phyloP scores from a whole-genome alignment of 2,888 invertebrate genomes.

The Drosophila flavopinicola region DNA sequence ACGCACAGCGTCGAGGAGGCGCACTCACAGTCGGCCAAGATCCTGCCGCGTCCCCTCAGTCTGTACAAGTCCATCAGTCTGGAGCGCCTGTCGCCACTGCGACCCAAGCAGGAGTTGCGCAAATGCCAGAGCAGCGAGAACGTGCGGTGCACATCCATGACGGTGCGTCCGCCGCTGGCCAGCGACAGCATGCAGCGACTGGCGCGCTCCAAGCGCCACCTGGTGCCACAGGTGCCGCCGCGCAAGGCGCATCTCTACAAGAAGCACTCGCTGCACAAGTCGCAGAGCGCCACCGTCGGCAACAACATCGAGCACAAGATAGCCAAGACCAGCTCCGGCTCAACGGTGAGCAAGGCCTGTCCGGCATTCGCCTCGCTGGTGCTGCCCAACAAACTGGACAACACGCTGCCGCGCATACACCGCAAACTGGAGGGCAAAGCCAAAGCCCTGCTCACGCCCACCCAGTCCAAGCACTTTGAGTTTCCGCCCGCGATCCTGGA shows the following conservation, averaged over 20 bases:
- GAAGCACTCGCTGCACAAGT: constrained; percentile 81
- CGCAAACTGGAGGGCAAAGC: constrained; percentile 81
- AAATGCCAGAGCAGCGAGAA: constrained; percentile 69
- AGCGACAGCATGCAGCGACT: constrained; percentile 81
- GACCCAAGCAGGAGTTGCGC: constrained; percentile 50
- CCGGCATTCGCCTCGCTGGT: constrained; percentile 27
- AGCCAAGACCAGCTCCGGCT: constrained; percentile 77
- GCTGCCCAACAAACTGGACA: constrained; percentile 79
- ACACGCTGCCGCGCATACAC: constrained; percentile 82
- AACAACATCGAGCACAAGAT: constrained; percentile 81
- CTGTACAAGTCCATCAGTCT: constrained; percentile 74
- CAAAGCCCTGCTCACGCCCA: constrained; percentile 70
- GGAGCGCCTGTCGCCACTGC: constrained; percentile 54
- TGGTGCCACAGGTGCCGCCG: constrained; percentile 56
- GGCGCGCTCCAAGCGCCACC: constrained; percentile 38
- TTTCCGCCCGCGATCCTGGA: constrained; percentile 48
- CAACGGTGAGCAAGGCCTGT: constrained; percentile 44
- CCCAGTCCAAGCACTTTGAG: constrained; percentile 67
- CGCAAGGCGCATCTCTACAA: constrained; percentile 77
- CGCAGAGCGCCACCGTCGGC: constrained; percentile 62
- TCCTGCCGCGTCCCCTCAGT: constrained; percentile 44
- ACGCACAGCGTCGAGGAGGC: constrained; percentile 40
- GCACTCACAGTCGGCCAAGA: constrained; percentile 12
- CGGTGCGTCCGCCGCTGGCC: constrained; percentile 76
- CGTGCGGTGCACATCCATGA: constrained; percentile 21